Percentiles rank a stretch among this genome's conserved stretches.
Evolutionary conservation across 2,888 invertebrate genomes (phyloP).

Genomic region (Chrysopilus asiliformis): DNA sequence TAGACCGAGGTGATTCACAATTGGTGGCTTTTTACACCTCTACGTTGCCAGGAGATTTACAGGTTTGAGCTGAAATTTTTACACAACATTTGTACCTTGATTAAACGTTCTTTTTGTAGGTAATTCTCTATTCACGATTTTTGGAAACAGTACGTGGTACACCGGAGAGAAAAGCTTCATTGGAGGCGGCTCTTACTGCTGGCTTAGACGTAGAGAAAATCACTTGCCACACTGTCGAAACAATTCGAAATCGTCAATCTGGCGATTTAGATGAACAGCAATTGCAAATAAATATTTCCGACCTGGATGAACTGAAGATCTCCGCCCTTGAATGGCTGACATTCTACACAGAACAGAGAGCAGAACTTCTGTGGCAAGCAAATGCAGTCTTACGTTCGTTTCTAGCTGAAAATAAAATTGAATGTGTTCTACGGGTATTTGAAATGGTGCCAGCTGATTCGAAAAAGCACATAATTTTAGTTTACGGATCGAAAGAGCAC

Average conservation of each 20-base stretch:
- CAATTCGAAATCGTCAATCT: conserved; percentile 41
- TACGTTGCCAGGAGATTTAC: conserved; percentile 48
- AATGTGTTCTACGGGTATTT: conserved; percentile 66
- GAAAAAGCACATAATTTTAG: conserved; percentile 41
- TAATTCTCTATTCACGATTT: conserved; percentile 52
- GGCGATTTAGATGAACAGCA: conserved; percentile 20
- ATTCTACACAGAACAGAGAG: conserved; percentile 60
- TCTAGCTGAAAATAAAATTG: conserved; percentile 65
- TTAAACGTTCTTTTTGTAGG: conserved; percentile 16
- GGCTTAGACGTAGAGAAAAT: conserved; percentile 74
- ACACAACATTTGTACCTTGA: not conserved
- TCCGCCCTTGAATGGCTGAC: conserved; percentile 77
- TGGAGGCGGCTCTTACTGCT: conserved; percentile 56
- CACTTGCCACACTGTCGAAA: conserved; percentile 73
- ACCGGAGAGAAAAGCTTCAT: conserved; percentile 41
- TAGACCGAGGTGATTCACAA: conserved; percentile 58
- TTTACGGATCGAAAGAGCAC: conserved; percentile 35
- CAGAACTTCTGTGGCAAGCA: conserved; percentile 74
- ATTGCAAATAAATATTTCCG: conserved; percentile 42
- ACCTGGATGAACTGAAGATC: conserved; percentile 58
- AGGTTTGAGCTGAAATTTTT: conserved; percentile 1
- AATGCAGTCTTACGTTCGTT: conserved; percentile 80
- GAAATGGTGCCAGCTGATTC: conserved; percentile 56
- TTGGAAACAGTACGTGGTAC: conserved; percentile 56
- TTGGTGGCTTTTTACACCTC: conserved; percentile 78